These are phyloP conservation scores for Chymomyza fuscimana DNA, from an alignment of 2,888 invertebrate genomes.

Conservation along the genomic window DNA sequence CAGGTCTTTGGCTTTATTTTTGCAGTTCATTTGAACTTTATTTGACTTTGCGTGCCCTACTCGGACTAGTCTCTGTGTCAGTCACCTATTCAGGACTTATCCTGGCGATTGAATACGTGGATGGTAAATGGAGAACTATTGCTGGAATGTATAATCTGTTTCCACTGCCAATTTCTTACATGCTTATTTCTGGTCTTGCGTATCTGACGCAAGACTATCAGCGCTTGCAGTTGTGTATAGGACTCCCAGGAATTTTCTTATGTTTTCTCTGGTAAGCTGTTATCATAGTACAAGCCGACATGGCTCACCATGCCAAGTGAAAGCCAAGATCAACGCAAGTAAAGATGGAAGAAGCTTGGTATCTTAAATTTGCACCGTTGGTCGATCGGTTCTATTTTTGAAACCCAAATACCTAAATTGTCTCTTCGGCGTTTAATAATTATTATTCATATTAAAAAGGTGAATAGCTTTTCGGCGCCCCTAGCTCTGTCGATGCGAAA, in stretches of 20 bases:
- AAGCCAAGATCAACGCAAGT: too few relatives aligned
- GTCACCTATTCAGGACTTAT: constrained; percentile 91
- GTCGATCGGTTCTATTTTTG: too few relatives aligned
- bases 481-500: too few relatives aligned
- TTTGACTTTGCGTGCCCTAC: constrained; percentile 84
- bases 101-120: constrained; percentile 88
- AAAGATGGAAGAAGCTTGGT: too few relatives aligned
- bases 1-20: constrained; percentile 84
- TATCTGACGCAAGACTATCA: constrained; percentile 87
- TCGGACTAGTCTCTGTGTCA: constrained; percentile 90
- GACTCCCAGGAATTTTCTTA: constrained; percentile 86
- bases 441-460: too few relatives aligned
- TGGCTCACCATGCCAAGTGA: too few relatives aligned
- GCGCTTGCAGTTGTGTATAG: constrained; percentile 86
- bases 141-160: constrained; percentile 90
- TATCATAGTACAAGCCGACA: neutral
- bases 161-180: constrained; percentile 88
- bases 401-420: too few relatives aligned
- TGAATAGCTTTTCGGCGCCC: too few relatives aligned
- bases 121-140: constrained; percentile 89
- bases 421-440: too few relatives aligned
- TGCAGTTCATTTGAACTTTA: constrained; percentile 87
- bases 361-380: too few relatives aligned
- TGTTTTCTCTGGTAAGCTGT: constrained; percentile 84
- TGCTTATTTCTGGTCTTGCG: constrained; percentile 86